Base-by-base conservation (phyloP, 64 coral and sea anemone genomes). In the Stichodactyla helianthus region DNA sequence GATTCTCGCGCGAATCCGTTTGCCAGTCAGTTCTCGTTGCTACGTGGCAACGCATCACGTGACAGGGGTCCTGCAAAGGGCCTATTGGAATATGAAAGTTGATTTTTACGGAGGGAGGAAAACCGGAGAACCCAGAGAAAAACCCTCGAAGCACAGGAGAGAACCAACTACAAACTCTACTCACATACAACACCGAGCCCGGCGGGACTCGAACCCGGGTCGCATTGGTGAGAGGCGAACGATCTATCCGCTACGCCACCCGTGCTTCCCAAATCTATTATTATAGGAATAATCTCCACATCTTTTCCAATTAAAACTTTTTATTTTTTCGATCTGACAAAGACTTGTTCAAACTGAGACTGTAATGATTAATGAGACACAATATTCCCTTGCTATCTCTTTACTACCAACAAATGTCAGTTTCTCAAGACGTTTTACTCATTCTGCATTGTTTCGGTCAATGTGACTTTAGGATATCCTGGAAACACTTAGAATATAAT, bases 241-340 rank as follows among this genome's bases (percentile, higher is more conserved):
- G 22, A 71, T 71, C 6, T 7, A n/a, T 28, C 23, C n/a, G 0
- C 9, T 9, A n/a, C n/a, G n/a, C n/a, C n/a, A n/a, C n/a, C n/a
- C n/a, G n/a, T n/a, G n/a, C n/a, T n/a, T n/a, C n/a, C n/a, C n/a
- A 20, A 27, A 71, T 71, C 67, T 74, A 74, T 74, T 31, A 23
- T 74, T 74, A 74, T 74, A 31, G 68, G 20, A 74, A 74, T 74
- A 74, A 74, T 74, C 68, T 26, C n/a, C 9, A 27, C 26, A 74
- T 74, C 27, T 74, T 74, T 74, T 31, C 20, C 26, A 74, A 74
- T 74, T 74, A 74, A 74, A 74, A 74, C 25, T 23, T 74, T 31
- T 74, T 35, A n/a, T 27, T 74, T 23, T 23, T 74, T 74, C 25
- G 10, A 31, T 27, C 9, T 74, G 68, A 74, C 68, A 74, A 18